These are phyloP conservation scores for Microcebus griseorufus DNA, from an alignment of 2,113 vertebrate genomes.

Conservation along the genomic window DNA sequence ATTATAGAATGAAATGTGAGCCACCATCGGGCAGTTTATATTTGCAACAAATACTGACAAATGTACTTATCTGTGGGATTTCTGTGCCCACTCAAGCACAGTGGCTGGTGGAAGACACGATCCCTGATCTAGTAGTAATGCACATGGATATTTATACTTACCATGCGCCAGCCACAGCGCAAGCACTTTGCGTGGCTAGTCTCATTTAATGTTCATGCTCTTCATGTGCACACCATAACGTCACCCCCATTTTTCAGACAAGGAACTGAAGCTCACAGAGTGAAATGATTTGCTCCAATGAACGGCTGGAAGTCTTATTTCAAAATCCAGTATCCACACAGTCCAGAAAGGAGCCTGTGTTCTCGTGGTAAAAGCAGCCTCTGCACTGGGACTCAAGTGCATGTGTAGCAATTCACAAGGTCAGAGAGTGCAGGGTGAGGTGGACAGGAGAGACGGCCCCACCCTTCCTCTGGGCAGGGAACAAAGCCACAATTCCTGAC, in stretches of 20 bases:
- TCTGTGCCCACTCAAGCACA: neutral
- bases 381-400: neutral
- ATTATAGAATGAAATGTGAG: neutral
- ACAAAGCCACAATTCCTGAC: neutral
- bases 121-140: neutral
- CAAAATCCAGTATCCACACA: neutral
- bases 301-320: neutral
- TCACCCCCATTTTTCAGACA: neutral
- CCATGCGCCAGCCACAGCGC: neutral
- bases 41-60: neutral
- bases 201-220: neutral
- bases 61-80: neutral
- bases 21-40: neutral
- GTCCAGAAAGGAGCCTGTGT: neutral
- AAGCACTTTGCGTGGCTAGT: neutral
- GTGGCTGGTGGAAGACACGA: neutral
- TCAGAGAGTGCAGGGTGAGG: neutral
- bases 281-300: neutral
- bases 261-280: neutral
- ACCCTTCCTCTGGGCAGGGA: neutral
- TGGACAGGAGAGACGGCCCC: neutral
- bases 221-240: neutral
- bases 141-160: neutral
- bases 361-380: neutral
- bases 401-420: neutral